Base-by-base conservation (phyloP, 2,797 vertebrate species). In the Macropus fuliginosus region DNA sequence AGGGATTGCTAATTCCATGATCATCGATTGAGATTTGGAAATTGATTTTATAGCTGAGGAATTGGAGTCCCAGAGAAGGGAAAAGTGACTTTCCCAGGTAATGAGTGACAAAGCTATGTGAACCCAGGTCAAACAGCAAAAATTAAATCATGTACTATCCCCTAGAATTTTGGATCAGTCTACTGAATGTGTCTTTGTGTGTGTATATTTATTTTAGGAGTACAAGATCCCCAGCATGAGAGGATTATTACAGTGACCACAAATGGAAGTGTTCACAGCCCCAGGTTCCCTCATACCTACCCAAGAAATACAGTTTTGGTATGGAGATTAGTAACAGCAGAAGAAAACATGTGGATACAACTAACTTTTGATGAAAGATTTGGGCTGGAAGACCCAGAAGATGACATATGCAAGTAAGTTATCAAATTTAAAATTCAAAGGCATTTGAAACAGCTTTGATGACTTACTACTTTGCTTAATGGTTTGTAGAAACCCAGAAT, bases 331-430 rank as follows among this genome's bases (percentile, higher is more conserved):
- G 99, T 99, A 96, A 99, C 99, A 2, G 97, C 98, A 90, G 98
- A 98, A 0, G 99, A 99, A 98, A 99, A 99, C 94, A 99, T 99
- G 96, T 99, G 99, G 99, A 99, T 99, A 98, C 99, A 99, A 93
- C 99, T 99, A 96, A 99, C 98, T 94, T 99, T 99, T 97, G 99
- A 99, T 98, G 99, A 99, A 95, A 98, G 98, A 92, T 99, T 99
- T 97, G 99, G 99, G 96, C 99, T 99, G 96, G 99, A 99, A 98
- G 99, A 99, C 97, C 99, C 99, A 40, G 99, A 99, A 98, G 99
- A 99, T 92, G 99, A 99, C 93, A 99, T 99, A 98, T 99, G 99
- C 99, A 99, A 99, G 99, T 99, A 99, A 99, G 99, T 98, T 62
- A 10, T 14, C 94, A 55, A 50, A 4, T 9, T 95, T 93, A 94